Evolutionary conservation across 64 coral and sea anemone species (phyloP).

Genomic region (Montipora sp.): DNA sequence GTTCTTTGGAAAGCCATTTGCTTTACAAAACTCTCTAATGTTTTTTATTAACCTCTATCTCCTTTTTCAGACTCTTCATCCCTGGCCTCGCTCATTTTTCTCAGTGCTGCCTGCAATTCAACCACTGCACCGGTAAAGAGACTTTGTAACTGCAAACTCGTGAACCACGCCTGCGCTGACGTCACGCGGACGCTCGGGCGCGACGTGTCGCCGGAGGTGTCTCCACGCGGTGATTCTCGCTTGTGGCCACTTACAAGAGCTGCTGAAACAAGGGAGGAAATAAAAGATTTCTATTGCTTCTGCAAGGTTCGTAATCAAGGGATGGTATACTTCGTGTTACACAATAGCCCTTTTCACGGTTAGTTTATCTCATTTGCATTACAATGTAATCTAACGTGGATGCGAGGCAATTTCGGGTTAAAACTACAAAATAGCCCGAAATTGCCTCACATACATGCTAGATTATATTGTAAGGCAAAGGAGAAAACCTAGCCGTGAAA

Average conservation of each 20-base stretch:
- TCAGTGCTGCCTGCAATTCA: constrained; percentile 74
- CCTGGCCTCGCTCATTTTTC: constrained; percentile 34
- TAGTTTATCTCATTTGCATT: too few species aligned
- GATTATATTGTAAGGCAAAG: too few species aligned
- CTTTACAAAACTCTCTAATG: too few species aligned
- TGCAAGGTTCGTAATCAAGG: background rate
- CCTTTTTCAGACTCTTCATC: constrained; percentile 10
- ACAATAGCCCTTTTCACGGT: too few species aligned
- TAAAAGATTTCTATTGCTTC: background rate
- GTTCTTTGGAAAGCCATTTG: too few species aligned
- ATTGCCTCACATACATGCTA: too few species aligned
- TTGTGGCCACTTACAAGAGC: background rate
- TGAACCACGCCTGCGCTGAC: constrained; percentile 82
- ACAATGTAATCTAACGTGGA: too few species aligned
- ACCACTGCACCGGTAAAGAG: constrained; percentile 67
- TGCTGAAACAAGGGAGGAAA: background rate
- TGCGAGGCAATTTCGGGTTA: too few species aligned
- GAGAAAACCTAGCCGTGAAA: too few species aligned
- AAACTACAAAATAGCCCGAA: too few species aligned
- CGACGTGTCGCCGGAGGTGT: constrained; percentile 14
- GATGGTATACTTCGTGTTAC: too few species aligned
- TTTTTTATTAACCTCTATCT: background rate
- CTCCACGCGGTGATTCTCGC: background rate
- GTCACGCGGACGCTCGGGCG: constrained; percentile 12
- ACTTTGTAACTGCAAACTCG: constrained; percentile 75